Percentiles rank a stretch among this genome's conserved stretches.
These are phyloP conservation scores for Perca fluviatilis DNA, from an alignment of 2,113 vertebrate genomes.

Conservation along the genomic window DNA sequence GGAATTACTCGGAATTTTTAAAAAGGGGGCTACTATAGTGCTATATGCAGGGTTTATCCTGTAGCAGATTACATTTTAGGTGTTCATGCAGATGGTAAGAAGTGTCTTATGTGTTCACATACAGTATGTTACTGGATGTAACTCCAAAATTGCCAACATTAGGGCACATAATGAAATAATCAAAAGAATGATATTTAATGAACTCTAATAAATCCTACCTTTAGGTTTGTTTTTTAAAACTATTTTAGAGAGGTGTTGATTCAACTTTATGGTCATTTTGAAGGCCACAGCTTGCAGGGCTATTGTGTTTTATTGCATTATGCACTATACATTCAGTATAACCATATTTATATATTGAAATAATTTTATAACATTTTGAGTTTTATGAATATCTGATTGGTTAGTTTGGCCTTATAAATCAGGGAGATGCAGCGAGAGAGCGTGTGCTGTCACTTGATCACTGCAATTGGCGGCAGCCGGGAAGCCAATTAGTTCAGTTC, in stretches of 20 bases:
- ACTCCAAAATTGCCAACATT: background rate
- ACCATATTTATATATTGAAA: background rate
- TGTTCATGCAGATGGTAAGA: background rate
- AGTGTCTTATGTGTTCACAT: background rate
- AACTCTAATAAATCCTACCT: background rate
- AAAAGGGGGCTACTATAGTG: background rate
- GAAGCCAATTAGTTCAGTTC: too few species aligned
- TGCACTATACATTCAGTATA: background rate
- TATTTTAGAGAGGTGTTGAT: background rate
- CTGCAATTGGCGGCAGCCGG: too few species aligned
- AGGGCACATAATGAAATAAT: background rate
- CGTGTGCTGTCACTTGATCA: too few species aligned
- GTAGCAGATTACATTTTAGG: background rate
- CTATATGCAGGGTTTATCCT: conserved; percentile 2
- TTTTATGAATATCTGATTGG: too few species aligned
- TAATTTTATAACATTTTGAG: background rate
- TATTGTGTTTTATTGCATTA: background rate
- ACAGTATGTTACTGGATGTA: background rate
- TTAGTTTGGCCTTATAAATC: too few species aligned
- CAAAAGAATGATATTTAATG: background rate
- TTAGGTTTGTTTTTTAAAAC: background rate
- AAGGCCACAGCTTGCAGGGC: background rate
- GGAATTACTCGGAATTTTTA: conserved; percentile 29
- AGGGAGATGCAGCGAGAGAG: too few species aligned
- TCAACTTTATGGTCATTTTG: background rate